phyloP scores from a whole-genome alignment of 2,888 invertebrate species.

The Agelastica alni region DNA sequence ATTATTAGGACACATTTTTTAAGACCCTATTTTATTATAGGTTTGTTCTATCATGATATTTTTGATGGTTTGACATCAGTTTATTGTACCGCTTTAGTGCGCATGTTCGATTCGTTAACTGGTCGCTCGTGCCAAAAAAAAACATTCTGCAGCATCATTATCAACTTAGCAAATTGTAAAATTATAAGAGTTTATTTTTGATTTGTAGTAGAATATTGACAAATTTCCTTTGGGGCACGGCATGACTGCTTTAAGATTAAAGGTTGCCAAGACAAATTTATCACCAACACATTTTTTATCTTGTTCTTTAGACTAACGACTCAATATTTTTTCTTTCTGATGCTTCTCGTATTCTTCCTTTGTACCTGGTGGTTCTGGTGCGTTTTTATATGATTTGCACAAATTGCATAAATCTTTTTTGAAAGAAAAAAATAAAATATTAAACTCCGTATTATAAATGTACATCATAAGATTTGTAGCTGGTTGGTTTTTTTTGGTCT shows the following conservation, averaged over 20 bases:
- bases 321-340: conserved; percentile 1
- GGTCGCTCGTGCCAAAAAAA: too few relatives aligned
- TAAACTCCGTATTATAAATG: conserved; percentile 10
- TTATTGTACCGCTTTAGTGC: too few relatives aligned
- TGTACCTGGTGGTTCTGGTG: neutral
- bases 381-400: conserved; percentile 9
- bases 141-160: too few relatives aligned
- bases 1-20: too few relatives aligned
- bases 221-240: neutral
- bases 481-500: conserved; percentile 15
- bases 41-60: too few relatives aligned
- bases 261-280: neutral
- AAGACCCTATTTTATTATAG: too few relatives aligned
- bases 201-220: conserved; percentile 7
- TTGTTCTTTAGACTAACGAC: neutral
- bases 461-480: neutral
- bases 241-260: neutral
- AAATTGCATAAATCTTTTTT: conserved; percentile 15
- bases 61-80: too few relatives aligned
- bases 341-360: conserved; percentile 8
- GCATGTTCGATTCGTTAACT: too few relatives aligned
- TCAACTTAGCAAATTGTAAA: too few relatives aligned
- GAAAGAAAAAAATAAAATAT: conserved; percentile 12
- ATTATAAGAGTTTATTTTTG: too few relatives aligned
- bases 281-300: conserved; percentile 2